These are phyloP conservation scores for Allacma fusca DNA, from an alignment of 2,888 invertebrate genomes.

Conservation along the genomic window DNA sequence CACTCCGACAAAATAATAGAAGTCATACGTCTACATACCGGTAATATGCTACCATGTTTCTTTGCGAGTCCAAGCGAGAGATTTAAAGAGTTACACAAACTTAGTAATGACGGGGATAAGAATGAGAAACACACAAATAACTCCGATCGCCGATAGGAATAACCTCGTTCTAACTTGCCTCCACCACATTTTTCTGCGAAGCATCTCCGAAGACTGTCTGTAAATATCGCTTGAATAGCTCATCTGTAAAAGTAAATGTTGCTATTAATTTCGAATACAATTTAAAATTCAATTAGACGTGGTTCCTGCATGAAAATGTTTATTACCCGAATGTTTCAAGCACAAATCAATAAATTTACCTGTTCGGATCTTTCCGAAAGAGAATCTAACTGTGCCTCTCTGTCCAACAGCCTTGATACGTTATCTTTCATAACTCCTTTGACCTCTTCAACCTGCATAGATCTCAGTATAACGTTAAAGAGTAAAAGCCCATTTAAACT, in stretches of 20 bases:
- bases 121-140: conserved; percentile 2
- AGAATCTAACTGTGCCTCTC: conserved; percentile 56
- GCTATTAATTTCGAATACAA: neutral
- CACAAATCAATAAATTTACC: conserved; percentile 38
- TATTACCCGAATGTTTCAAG: neutral
- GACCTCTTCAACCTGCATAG: conserved; percentile 57
- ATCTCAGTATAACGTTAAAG: too few species aligned
- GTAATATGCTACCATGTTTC: too few species aligned
- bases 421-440: conserved; percentile 58
- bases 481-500: too few species aligned
- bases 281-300: neutral
- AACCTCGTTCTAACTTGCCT: conserved; percentile 55
- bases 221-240: conserved; percentile 59
- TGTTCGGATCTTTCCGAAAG: conserved; percentile 57
- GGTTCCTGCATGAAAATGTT: neutral
- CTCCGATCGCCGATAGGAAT: conserved; percentile 51
- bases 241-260: conserved; percentile 45
- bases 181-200: conserved; percentile 58
- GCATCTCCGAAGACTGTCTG: conserved; percentile 56
- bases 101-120: neutral
- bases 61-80: too few species aligned
- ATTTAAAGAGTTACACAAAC: too few species aligned
- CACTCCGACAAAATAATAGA: too few species aligned
- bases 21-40: too few species aligned
- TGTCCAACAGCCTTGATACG: conserved; percentile 55